Percentiles rank a stretch among this genome's conserved stretches.
Evolutionary conservation across 35 echinoderm and acorn worm genomes (phyloP).

Genomic region (Chiridota heheva): DNA sequence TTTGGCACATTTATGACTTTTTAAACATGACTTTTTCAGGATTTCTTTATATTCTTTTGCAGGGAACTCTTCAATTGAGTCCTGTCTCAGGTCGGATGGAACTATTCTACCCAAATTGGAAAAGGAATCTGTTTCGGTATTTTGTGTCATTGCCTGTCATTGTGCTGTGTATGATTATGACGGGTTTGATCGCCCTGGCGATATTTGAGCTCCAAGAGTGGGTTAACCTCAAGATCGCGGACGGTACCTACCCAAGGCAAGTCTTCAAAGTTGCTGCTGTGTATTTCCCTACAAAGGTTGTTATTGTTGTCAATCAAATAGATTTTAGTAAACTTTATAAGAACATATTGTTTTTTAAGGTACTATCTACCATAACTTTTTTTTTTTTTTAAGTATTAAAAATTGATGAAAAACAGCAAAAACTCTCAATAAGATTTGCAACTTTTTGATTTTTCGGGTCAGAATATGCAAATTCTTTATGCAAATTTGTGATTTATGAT

Average conservation of each 20-base stretch:
- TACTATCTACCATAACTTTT: too few relatives aligned
- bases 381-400: too few relatives aligned
- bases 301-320: not conserved
- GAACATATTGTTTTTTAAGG: too few relatives aligned
- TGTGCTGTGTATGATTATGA: constrained; percentile 67
- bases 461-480: too few relatives aligned
- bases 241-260: constrained; percentile 55
- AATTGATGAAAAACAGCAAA: too few relatives aligned
- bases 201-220: constrained; percentile 94
- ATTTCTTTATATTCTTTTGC: constrained; percentile 1
- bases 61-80: constrained; percentile 70
- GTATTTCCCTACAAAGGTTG: not conserved
- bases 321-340: too few relatives aligned
- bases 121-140: constrained; percentile 86
- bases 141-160: constrained; percentile 96
- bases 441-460: too few relatives aligned
- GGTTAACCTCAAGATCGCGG: constrained; percentile 68
- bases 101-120: constrained; percentile 89
- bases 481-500: too few relatives aligned
- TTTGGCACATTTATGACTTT: too few relatives aligned
- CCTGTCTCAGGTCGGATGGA: constrained; percentile 73
- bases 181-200: constrained; percentile 59
- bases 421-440: too few relatives aligned
- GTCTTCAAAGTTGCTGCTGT: not conserved
- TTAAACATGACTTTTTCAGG: not conserved